A percentile compares a stretch with the other conserved stretches of the same genome.
These are phyloP conservation scores for Heterohyrax brucei DNA, from an alignment of 2,797 vertebrate species.

Conservation along the genomic window DNA sequence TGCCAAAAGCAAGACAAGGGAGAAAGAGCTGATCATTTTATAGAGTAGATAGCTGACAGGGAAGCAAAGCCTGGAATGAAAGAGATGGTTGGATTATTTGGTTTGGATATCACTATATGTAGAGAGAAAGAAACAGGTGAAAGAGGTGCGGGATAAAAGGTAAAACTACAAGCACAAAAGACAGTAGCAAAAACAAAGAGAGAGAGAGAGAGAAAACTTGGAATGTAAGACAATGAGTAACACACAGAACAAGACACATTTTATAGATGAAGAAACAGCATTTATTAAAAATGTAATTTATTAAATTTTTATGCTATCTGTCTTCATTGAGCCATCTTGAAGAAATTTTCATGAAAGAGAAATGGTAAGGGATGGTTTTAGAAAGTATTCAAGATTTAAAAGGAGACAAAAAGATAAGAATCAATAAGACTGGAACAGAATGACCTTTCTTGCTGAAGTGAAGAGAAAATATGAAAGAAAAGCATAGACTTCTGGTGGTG, in stretches of 20 bases:
- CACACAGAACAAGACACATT: background rate
- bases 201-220: background rate
- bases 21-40: background rate
- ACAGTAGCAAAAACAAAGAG: background rate
- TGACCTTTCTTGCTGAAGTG: slow-evolving; percentile 6
- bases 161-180: background rate
- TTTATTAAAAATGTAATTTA: background rate
- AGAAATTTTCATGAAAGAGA: background rate
- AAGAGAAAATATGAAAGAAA: slow-evolving; percentile 22
- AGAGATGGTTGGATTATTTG: background rate
- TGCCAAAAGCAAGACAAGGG: background rate
- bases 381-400: background rate
- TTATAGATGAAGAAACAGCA: background rate
- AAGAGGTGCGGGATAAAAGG: background rate
- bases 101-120: background rate
- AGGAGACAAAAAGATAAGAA: background rate
- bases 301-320: background rate
- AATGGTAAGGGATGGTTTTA: background rate
- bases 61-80: background rate
- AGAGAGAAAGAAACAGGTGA: background rate
- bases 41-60: background rate
- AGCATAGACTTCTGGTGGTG: background rate
- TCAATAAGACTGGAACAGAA: background rate
- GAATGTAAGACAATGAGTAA: background rate
- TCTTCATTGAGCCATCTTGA: background rate